A percentile compares a stretch with the other conserved stretches of the same genome.
These are phyloP conservation scores for Nasua narica DNA, from an alignment of 2,797 vertebrate species.

Conservation along the genomic window DNA sequence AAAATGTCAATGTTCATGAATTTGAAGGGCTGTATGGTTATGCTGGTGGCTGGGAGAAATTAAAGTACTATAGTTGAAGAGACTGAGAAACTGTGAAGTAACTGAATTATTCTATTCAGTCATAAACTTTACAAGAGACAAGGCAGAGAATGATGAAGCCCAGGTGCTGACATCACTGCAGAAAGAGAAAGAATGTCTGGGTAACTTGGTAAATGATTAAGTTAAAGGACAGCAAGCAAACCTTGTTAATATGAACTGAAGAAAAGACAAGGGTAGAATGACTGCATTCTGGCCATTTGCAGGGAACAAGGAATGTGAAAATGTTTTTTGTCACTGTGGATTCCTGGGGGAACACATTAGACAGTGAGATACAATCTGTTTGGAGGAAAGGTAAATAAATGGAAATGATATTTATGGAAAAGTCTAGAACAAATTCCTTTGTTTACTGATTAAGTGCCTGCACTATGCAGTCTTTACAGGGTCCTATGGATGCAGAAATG, in stretches of 20 bases:
- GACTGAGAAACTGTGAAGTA: not conserved
- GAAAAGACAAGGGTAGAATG: not conserved
- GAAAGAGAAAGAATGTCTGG: not conserved
- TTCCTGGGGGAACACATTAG: not conserved
- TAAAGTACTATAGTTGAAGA: not conserved
- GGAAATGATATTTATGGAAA: not conserved
- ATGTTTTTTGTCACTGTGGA: not conserved
- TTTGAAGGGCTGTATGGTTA: not conserved
- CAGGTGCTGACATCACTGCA: not conserved
- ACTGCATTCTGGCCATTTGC: not conserved
- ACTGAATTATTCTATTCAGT: not conserved
- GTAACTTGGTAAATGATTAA: not conserved
- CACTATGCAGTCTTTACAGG: not conserved
- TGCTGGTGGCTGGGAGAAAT: not conserved
- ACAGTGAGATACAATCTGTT: not conserved
- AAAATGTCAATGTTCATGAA: not conserved
- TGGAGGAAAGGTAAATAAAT: not conserved
- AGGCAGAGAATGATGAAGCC: constrained; percentile 8
- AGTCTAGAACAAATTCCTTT: not conserved
- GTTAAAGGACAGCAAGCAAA: not conserved
- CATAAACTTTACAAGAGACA: not conserved
- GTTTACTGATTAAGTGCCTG: not conserved
- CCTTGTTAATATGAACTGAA: not conserved
- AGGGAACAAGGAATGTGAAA: not conserved
- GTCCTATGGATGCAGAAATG: not conserved